A percentile compares a stretch with the other conserved stretches of the same genome.
These are phyloP conservation scores for Stylophora pistillata DNA, from an alignment of 64 coral and sea anemone genomes.

Conservation along the genomic window DNA sequence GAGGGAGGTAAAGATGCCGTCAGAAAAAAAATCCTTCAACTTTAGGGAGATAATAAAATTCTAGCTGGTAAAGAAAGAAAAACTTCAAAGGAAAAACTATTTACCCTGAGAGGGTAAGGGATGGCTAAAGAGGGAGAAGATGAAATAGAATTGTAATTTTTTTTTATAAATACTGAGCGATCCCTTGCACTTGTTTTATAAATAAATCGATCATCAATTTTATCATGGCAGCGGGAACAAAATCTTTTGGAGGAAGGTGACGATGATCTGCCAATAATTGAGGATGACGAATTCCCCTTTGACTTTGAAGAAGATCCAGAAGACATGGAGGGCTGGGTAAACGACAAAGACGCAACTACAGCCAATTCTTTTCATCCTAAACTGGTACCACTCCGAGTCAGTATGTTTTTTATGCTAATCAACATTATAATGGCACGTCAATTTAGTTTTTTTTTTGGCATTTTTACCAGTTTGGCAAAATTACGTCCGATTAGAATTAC, in stretches of 20 bases:
- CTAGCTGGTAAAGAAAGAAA: no score
- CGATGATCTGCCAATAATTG: constrained; percentile 10
- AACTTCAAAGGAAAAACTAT: no score
- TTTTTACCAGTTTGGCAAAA: no score
- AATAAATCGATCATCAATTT: not conserved
- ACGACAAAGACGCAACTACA: not conserved
- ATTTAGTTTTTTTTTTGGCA: no score
- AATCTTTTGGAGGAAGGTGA: not conserved
- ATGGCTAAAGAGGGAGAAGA: no score
- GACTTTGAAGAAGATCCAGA: not conserved
- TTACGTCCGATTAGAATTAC: no score
- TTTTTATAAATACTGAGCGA: not conserved
- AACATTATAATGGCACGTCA: not conserved
- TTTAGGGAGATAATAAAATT: no score
- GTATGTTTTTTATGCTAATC: not conserved
- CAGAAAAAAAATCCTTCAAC: no score
- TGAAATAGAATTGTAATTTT: not conserved
- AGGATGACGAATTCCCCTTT: not conserved
- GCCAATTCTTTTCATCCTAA: constrained; percentile 12
- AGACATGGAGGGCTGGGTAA: not conserved
- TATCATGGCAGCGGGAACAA: not conserved
- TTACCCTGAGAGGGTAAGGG: no score
- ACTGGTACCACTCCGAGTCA: constrained; percentile 4
- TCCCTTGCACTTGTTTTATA: not conserved
- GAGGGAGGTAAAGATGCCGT: no score